Evolutionary conservation across 2,888 invertebrate genomes (phyloP).

Genomic region (Agelastica alni): DNA sequence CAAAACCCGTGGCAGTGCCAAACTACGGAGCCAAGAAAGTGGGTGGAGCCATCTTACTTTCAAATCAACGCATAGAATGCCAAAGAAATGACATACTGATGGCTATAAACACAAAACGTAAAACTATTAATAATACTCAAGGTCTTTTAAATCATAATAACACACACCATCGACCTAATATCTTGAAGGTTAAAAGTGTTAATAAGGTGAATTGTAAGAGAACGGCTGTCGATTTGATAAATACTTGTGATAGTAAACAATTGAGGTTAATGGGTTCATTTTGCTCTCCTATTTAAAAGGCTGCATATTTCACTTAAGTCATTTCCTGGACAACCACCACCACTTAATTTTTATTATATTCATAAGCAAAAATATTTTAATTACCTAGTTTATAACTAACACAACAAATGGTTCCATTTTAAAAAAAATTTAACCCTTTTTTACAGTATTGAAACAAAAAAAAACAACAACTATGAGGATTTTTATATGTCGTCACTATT

Average conservation of each 20-base stretch:
- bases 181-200: constrained; percentile 45
- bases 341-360: too few species aligned
- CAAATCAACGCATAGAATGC: constrained; percentile 52
- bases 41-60: constrained; percentile 62
- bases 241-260: constrained; percentile 48
- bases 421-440: too few species aligned
- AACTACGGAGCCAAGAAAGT: constrained; percentile 64
- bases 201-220: constrained; percentile 47
- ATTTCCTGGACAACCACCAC: too few species aligned
- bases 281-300: constrained; percentile 9
- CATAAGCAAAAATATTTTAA: too few species aligned
- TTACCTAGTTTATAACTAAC: too few species aligned
- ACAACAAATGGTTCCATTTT: too few species aligned
- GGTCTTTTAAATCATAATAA: constrained; percentile 38
- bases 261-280: constrained; percentile 37
- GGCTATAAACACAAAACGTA: constrained; percentile 45
- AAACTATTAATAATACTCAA: constrained; percentile 38
- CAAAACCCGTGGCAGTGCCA: constrained; percentile 65
- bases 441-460: too few species aligned
- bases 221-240: constrained; percentile 45
- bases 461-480: too few species aligned
- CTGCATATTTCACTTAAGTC: neutral
- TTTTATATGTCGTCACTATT: too few species aligned
- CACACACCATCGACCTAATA: constrained; percentile 44
- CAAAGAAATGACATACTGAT: constrained; percentile 52